Evolutionary conservation across 30 jellyfish, hydroid and myxozoan genomes (phyloP).

Genomic region (Hydra vulgaris): DNA sequence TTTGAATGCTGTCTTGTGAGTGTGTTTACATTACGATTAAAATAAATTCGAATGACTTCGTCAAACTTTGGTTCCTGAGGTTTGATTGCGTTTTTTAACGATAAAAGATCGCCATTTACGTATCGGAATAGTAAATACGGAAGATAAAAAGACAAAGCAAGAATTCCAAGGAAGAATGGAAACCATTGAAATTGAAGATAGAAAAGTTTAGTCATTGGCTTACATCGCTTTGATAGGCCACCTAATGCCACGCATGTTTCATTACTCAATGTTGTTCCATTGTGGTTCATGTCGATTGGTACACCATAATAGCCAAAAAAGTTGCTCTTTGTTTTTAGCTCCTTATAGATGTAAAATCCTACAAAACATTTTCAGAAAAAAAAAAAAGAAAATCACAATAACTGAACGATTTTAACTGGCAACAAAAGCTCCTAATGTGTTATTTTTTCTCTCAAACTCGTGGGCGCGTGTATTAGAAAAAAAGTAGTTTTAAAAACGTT

Average conservation of each 20-base stretch:
- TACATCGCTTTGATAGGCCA: neutral
- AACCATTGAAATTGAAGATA: slow-evolving; percentile 28
- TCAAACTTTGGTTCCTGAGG: slow-evolving; percentile 3
- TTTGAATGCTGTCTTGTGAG: slow-evolving; percentile 8
- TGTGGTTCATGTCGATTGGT: slow-evolving; percentile 9
- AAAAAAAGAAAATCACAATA: no score
- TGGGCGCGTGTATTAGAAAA: no score
- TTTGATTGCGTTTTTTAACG: slow-evolving; percentile 13
- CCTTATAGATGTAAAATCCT: slow-evolving; percentile 24
- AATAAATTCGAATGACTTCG: slow-evolving; percentile 11
- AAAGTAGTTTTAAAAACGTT: no score
- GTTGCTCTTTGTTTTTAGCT: neutral
- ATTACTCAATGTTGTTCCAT: slow-evolving; percentile 3
- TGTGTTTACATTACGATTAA: neutral
- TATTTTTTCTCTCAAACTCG: no score
- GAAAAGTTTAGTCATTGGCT: slow-evolving; percentile 13
- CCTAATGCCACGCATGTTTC: neutral
- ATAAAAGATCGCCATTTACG: slow-evolving; percentile 18
- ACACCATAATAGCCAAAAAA: slow-evolving; percentile 18
- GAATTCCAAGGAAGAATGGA: slow-evolving; percentile 14
- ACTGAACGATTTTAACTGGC: no score
- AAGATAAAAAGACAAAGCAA: slow-evolving; percentile 5
- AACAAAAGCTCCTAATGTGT: no score
- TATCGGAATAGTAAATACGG: slow-evolving; percentile 12
- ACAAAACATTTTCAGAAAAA: neutral